phyloP scores from a whole-genome alignment of 2,888 invertebrate species.

The Matsumyia berberina region DNA sequence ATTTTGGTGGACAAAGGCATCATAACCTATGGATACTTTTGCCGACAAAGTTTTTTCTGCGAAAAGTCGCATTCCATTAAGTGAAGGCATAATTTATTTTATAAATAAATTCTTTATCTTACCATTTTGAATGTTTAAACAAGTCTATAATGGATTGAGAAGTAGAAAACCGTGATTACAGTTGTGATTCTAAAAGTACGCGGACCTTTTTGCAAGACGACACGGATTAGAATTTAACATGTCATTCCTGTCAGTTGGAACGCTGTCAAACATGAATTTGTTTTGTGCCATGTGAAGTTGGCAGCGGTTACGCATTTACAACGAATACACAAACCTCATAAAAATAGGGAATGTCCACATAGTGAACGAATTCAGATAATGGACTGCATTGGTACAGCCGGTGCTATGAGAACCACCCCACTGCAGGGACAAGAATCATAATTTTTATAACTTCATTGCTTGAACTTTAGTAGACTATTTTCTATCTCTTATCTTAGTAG shows the following conservation, averaged over 20 bases:
- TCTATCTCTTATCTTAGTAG: no score
- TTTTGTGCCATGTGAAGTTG: conserved; percentile 31
- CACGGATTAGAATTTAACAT: conserved; percentile 49
- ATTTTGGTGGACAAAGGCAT: conserved; percentile 69
- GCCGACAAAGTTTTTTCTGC: conserved; percentile 48
- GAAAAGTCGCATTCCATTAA: not conserved
- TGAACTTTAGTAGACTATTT: no score
- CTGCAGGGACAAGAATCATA: no score
- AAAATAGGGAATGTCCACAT: not conserved
- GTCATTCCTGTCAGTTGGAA: conserved; percentile 59
- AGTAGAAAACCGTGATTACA: conserved; percentile 1
- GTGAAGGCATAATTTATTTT: not conserved
- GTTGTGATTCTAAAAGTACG: conserved; percentile 4
- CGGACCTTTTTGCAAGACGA: conserved; percentile 43
- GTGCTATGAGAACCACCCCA: no score
- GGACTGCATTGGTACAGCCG: no score
- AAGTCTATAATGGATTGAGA: not conserved
- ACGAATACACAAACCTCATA: not conserved
- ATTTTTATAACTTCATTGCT: not conserved
- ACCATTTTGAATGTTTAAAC: conserved; percentile 42
- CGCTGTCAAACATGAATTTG: conserved; percentile 29
- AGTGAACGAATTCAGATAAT: not conserved
- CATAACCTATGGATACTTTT: conserved; percentile 62
- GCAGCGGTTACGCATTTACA: conserved; percentile 15
- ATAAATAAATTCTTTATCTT: not conserved